Percentiles rank a stretch among this genome's conserved stretches.
Conservation (phyloP, 2,888 invertebrate species). For the Idaea dimidiata region DNA sequence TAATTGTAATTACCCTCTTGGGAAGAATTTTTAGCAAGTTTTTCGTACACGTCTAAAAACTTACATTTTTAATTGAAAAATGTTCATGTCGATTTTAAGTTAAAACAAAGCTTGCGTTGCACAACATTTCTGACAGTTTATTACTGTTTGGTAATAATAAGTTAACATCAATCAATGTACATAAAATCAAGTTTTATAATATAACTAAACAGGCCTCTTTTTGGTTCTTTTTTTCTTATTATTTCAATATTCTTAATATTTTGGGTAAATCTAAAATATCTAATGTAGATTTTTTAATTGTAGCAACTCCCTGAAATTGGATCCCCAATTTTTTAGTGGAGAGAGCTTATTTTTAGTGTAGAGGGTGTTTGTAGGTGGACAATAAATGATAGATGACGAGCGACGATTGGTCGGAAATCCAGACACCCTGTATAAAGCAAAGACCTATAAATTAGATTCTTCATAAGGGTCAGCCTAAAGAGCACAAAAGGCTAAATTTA, state of each 20-base stretch:
- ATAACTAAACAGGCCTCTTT: background rate
- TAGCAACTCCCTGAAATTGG: conserved; percentile 57
- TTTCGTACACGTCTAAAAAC: background rate
- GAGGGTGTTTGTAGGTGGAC: background rate
- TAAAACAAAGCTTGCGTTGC: conserved; percentile 9
- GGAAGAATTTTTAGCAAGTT: background rate
- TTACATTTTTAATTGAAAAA: background rate
- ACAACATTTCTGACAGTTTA: conserved; percentile 8
- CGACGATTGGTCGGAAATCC: background rate
- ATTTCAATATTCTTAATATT: background rate
- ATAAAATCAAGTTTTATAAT: background rate
- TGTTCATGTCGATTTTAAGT: background rate
- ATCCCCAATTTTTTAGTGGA: conserved; percentile 56
- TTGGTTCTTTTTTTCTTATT: background rate
- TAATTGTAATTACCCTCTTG: background rate
- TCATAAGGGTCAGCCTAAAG: too few species aligned
- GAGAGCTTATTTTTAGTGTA: conserved; percentile 28
- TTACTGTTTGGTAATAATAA: background rate
- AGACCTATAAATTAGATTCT: too few species aligned
- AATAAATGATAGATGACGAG: background rate
- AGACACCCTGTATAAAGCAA: background rate
- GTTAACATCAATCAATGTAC: background rate
- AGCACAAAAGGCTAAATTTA: too few species aligned
- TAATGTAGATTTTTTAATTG: conserved; percentile 11
- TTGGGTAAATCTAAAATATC: conserved; percentile 6